Percentiles rank a stretch among this genome's conserved stretches.
Evolutionary conservation across 2,113 vertebrate genomes (phyloP).

Genomic region (Xiphophorus couchianus): DNA sequence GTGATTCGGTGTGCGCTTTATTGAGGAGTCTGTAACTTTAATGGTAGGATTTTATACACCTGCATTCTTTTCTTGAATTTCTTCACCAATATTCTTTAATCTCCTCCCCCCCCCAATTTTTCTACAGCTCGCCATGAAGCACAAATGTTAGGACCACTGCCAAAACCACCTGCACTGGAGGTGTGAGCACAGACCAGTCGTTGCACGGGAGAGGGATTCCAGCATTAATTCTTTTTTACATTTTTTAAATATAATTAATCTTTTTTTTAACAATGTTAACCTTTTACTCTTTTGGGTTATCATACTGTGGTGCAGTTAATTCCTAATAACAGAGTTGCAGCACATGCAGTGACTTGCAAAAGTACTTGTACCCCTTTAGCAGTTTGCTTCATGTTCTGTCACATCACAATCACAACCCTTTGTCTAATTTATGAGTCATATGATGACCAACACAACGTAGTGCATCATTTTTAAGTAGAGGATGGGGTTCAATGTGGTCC

Average conservation of each 20-base stretch:
- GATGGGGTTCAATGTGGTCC: not conserved
- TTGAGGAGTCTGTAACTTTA: not conserved
- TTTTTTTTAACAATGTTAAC: conserved; percentile 66
- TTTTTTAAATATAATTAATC: conserved; percentile 54
- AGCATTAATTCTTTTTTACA: conserved; percentile 56
- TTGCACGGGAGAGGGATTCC: conserved; percentile 62
- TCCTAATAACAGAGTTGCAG: conserved; percentile 26
- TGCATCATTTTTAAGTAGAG: not conserved
- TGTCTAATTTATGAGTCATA: not conserved
- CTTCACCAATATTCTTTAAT: conserved; percentile 12
- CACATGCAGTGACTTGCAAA: not conserved
- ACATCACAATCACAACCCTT: not conserved
- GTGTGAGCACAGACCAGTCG: conserved; percentile 50
- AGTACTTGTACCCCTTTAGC: not conserved
- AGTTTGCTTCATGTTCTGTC: not conserved
- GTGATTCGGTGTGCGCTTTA: not conserved
- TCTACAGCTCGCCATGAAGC: conserved; percentile 97
- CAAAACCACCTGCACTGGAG: conserved; percentile 65
- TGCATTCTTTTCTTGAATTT: not conserved
- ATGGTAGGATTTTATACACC: not conserved
- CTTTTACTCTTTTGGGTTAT: conserved; percentile 47
- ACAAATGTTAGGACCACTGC: conserved; percentile 90
- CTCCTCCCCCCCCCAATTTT: conserved; percentile 14
- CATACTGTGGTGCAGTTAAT: conserved; percentile 36
- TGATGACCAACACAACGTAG: not conserved